phyloP scores from a whole-genome alignment of 2,797 vertebrate species.

The Mareca penelope region DNA sequence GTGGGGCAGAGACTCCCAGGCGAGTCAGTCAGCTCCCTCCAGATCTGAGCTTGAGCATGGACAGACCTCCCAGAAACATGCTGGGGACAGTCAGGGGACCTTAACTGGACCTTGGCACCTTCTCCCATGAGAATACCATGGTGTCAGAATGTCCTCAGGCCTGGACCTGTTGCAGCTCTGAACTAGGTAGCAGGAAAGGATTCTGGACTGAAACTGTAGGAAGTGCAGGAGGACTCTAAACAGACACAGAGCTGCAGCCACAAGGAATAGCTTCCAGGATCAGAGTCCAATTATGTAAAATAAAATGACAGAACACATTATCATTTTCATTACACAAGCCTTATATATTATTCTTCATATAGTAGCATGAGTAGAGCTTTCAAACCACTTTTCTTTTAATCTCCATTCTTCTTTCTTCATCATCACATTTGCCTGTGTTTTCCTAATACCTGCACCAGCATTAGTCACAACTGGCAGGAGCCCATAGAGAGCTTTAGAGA shows the following conservation, averaged over 20 bases:
- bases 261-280: conserved; percentile 38
- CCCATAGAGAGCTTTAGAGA: conserved; percentile 36
- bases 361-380: conserved; percentile 35
- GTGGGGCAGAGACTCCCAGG: background rate
- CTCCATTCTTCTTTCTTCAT: conserved; percentile 48
- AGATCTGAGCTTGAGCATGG: background rate
- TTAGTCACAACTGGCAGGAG: conserved; percentile 54
- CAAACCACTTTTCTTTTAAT: conserved; percentile 66
- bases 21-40: background rate
- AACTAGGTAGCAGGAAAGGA: background rate
- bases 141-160: background rate
- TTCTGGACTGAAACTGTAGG: background rate
- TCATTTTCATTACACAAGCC: conserved; percentile 38
- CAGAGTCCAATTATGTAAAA: conserved; percentile 62
- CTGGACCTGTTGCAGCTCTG: background rate
- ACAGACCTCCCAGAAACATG: background rate
- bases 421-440: conserved; percentile 40
- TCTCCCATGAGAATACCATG: background rate
- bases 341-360: conserved; percentile 54
- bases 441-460: conserved; percentile 37
- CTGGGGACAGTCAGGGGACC: background rate
- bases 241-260: background rate
- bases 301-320: conserved; percentile 59
- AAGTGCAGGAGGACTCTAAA: background rate
- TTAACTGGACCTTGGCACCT: background rate